phyloP scores from a whole-genome alignment of 2,888 invertebrate species.

The Aquatica leii region DNA sequence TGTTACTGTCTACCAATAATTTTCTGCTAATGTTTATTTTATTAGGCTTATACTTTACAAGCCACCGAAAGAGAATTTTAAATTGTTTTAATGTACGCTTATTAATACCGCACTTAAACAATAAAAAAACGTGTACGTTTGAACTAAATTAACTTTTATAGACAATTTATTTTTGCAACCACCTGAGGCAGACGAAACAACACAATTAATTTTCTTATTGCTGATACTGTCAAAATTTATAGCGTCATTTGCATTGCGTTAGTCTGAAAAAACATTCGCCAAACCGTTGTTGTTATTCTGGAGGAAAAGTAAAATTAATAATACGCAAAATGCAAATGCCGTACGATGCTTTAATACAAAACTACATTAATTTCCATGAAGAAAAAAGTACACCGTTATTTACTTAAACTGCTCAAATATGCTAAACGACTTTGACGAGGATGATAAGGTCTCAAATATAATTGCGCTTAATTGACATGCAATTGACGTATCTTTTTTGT shows the following conservation, averaged over 20 bases:
- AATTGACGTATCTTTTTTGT: too few relatives aligned
- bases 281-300: not conserved
- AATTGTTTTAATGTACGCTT: not conserved
- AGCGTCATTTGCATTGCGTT: not conserved
- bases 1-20: conserved; percentile 16
- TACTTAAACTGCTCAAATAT: too few relatives aligned
- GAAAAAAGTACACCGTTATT: too few relatives aligned
- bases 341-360: too few relatives aligned
- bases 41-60: not conserved
- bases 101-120: not conserved
- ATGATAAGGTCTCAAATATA: too few relatives aligned
- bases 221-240: not conserved
- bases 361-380: too few relatives aligned
- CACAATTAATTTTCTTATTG: conserved; percentile 5
- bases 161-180: not conserved
- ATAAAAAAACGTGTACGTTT: not conserved
- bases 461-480: too few relatives aligned
- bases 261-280: not conserved
- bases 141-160: not conserved
- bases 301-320: not conserved
- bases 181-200: not conserved
- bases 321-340: too few relatives aligned
- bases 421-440: too few relatives aligned
- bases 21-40: conserved; percentile 16
- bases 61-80: not conserved